phyloP scores from a whole-genome alignment of 2,113 vertebrate genomes.

The Puffinus mauretanicus region DNA sequence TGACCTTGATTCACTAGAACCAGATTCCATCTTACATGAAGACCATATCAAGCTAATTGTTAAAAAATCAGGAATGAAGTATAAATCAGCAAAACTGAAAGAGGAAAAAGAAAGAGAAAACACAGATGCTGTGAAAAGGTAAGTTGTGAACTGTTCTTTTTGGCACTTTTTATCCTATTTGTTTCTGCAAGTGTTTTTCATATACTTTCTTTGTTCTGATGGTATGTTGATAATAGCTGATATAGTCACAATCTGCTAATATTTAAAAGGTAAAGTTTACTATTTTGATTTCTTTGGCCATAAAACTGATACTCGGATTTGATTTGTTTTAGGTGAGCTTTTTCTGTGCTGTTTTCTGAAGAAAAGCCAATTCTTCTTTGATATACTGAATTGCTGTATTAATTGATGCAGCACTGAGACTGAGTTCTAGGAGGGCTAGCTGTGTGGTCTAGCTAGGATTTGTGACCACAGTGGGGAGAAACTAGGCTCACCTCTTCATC shows the following conservation, averaged over 20 bases:
- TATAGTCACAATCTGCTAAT: background rate
- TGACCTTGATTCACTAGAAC: slow-evolving; percentile 77
- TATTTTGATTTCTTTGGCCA: background rate
- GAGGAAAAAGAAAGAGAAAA: slow-evolving; percentile 76
- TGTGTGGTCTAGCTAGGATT: background rate
- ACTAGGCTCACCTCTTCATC: background rate
- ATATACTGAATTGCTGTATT: background rate
- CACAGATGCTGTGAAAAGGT: slow-evolving; percentile 84
- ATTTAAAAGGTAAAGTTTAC: background rate
- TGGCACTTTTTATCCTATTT: background rate
- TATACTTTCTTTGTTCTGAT: background rate
- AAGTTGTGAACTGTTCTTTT: background rate
- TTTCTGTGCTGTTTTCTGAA: background rate
- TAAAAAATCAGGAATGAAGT: slow-evolving; percentile 88
- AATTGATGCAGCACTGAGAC: background rate
- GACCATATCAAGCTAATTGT: slow-evolving; percentile 84
- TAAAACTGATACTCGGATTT: background rate
- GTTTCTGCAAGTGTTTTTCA: background rate
- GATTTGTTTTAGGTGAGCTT: background rate
- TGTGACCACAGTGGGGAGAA: background rate
- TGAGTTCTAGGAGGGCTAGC: background rate
- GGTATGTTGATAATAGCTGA: background rate
- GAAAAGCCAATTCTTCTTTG: background rate
- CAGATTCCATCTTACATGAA: slow-evolving; percentile 76
- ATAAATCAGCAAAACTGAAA: slow-evolving; percentile 81